A percentile compares a stretch with the other conserved stretches of the same genome.
phyloP scores from a whole-genome alignment of 2,888 invertebrate species.

The Orthonychiurus folsomi region DNA sequence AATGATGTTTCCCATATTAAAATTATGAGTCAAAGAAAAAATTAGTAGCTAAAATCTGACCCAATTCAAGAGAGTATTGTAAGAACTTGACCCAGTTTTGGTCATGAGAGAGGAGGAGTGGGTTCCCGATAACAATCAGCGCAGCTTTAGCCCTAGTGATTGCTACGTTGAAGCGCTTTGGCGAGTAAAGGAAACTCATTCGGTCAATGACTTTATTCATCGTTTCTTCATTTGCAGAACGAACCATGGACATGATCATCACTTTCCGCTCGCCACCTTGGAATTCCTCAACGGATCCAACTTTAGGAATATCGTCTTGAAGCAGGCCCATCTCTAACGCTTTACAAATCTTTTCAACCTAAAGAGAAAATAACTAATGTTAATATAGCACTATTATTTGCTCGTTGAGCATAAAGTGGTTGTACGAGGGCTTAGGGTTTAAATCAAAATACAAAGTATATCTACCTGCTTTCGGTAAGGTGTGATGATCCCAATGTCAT shows the following conservation, averaged over 20 bases:
- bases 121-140: slow-evolving; percentile 74
- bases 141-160: slow-evolving; percentile 73
- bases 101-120: slow-evolving; percentile 59
- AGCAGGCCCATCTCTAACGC: slow-evolving; percentile 48
- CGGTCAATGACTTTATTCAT: slow-evolving; percentile 34
- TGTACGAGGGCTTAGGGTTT: background rate
- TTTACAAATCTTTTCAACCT: slow-evolving; percentile 57
- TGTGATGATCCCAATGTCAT: slow-evolving; percentile 80
- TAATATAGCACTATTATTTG: slow-evolving; percentile 3
- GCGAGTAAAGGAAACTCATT: slow-evolving; percentile 63
- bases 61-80: slow-evolving; percentile 52
- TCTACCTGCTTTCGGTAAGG: slow-evolving; percentile 83
- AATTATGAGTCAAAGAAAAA: too few species aligned
- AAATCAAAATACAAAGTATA: slow-evolving; percentile 6
- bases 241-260: slow-evolving; percentile 62
- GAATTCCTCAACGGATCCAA: slow-evolving; percentile 77
- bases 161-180: slow-evolving; percentile 79
- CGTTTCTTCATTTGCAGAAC: slow-evolving; percentile 44
- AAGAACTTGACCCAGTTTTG: slow-evolving; percentile 58
- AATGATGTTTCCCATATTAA: too few species aligned
- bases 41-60: too few species aligned
- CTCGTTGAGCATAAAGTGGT: background rate
- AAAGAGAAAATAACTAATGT: slow-evolving; percentile 29
- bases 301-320: slow-evolving; percentile 51
- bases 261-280: slow-evolving; percentile 59